A percentile compares a stretch with the other conserved stretches of the same genome.
These are phyloP conservation scores for Rapana venosa DNA, from an alignment of 2,888 invertebrate species.

Conservation along the genomic window DNA sequence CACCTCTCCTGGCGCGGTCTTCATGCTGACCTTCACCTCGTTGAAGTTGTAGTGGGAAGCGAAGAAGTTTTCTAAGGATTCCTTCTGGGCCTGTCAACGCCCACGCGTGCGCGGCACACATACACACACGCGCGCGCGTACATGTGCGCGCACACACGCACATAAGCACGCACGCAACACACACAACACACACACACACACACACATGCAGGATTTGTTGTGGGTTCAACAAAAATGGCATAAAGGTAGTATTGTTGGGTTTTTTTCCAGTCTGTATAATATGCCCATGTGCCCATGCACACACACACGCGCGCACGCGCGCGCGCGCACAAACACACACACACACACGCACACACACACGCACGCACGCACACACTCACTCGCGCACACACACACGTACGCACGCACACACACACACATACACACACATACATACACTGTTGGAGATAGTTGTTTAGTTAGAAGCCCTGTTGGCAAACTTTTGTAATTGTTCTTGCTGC, in stretches of 20 bases:
- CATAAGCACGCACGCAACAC: background rate
- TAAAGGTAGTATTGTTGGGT: no score
- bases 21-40: conserved; percentile 34
- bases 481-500: no score
- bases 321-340: background rate
- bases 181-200: background rate
- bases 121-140: background rate
- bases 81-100: conserved; percentile 30
- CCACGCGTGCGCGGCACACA: background rate
- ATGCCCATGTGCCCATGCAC: background rate
- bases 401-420: background rate
- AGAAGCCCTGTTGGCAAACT: no score
- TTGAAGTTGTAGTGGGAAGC: conserved; percentile 35
- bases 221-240: no score
- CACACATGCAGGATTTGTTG: background rate
- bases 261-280: no score
- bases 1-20: conserved; percentile 6
- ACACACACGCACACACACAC: conserved; percentile 2
- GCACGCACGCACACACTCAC: background rate
- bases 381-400: no score
- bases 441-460: no score
- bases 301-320: background rate
- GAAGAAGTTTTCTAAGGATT: conserved; percentile 40
- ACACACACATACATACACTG: conserved; percentile 9
- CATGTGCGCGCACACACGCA: background rate